A percentile compares a stretch with the other conserved stretches of the same genome.
Conservation (phyloP, 2,888 invertebrate genomes). For the Pogonocherus hispidulus region DNA sequence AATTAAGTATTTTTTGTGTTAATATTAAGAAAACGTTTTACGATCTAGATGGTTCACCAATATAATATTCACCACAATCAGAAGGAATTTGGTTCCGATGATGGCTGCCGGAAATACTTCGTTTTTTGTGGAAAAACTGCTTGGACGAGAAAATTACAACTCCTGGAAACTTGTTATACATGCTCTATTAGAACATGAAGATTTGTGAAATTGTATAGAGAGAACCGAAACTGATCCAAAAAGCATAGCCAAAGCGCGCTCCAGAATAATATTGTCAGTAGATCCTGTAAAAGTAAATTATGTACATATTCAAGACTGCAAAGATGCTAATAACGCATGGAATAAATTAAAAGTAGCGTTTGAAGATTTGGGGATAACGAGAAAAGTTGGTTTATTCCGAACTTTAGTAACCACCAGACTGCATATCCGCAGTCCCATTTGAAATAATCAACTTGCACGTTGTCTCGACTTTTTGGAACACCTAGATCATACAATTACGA, state of each 20-base stretch:
- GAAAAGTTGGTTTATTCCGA: conserved; percentile 25
- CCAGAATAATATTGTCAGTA: conserved; percentile 14
- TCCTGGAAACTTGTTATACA: conserved; percentile 39
- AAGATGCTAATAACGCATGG: conserved; percentile 9
- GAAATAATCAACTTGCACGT: conserved; percentile 24
- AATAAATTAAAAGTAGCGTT: conserved; percentile 12
- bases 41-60: too few relatives aligned
- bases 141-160: conserved; percentile 42
- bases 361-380: conserved; percentile 31
- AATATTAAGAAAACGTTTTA: too few relatives aligned
- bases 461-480: too few relatives aligned
- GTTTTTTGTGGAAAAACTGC: too few relatives aligned
- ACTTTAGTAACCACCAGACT: conserved; percentile 16
- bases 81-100: too few relatives aligned
- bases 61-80: too few relatives aligned
- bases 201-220: conserved; percentile 39
- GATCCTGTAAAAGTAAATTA: conserved; percentile 24
- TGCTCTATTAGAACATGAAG: conserved; percentile 41
- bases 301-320: conserved; percentile 12
- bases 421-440: conserved; percentile 19
- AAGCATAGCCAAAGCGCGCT: conserved; percentile 24
- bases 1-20: too few relatives aligned
- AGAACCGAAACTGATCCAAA: conserved; percentile 11
- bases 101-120: too few relatives aligned
- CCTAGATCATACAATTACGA: too few relatives aligned